These are phyloP conservation scores for Borostomias antarcticus DNA, from an alignment of 2,797 vertebrate species.

Conservation along the genomic window DNA sequence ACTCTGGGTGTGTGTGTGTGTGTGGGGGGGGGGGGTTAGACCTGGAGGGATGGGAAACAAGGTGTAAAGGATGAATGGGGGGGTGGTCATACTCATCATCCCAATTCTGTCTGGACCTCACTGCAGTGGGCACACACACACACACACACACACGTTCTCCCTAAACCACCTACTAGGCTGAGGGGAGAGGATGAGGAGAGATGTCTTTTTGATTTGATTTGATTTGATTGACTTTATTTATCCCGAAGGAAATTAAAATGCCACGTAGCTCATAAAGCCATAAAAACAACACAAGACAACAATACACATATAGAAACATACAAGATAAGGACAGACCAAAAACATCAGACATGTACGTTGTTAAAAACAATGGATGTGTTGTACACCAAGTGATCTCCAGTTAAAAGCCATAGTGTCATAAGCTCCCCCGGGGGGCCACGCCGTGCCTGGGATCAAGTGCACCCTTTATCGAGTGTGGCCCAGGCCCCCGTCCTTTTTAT, in stretches of 20 bases:
- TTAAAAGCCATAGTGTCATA: too few species aligned
- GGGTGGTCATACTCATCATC: neutral
- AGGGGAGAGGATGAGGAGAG: slow-evolving; percentile 27
- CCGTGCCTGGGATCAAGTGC: slow-evolving; percentile 38
- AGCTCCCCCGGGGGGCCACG: slow-evolving; percentile 21
- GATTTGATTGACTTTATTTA: too few species aligned
- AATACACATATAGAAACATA: too few species aligned
- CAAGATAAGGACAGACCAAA: too few species aligned
- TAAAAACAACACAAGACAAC: too few species aligned
- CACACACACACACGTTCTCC: neutral
- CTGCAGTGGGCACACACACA: neutral
- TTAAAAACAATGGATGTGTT: too few species aligned
- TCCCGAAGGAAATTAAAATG: too few species aligned
- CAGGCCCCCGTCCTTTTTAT: slow-evolving; percentile 38
- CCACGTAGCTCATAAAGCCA: too few species aligned
- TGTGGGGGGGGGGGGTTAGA: slow-evolving; percentile 1
- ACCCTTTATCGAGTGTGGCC: slow-evolving; percentile 21
- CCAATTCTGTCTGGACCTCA: slow-evolving; percentile 13
- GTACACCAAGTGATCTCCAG: too few species aligned
- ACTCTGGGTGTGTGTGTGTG: neutral
- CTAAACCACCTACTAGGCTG: neutral
- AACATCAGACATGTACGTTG: too few species aligned
- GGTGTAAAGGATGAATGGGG: neutral
- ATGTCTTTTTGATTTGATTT: too few species aligned
- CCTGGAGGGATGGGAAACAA: slow-evolving; percentile 5